Evolutionary conservation across 2,797 vertebrate genomes (phyloP), one percentile per base, ranked within the genome.

Genomic region (Hemibagrus guttatus): DNA sequence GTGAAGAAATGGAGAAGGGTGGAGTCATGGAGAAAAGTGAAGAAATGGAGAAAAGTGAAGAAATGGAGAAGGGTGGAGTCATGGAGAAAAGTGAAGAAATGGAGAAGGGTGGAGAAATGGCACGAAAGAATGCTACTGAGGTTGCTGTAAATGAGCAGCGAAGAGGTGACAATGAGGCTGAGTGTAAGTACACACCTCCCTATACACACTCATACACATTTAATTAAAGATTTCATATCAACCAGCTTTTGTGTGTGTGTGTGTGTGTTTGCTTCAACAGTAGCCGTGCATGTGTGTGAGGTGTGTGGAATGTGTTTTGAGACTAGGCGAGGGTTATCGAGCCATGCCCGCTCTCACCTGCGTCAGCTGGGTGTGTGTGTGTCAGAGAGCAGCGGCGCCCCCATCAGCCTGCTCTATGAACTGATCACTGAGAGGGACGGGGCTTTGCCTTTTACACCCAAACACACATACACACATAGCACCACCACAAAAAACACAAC

Each of bases 301-400:
- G 91, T 94, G 69, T 95, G 94, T 49, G 94, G 95, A 21, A 90
- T 90, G 0, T 93, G 88, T 90, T 95, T 96, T 59, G 95, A 95
- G 88, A 92, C 95, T 0, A 91, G 93, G 0, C 91, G 92, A 49
- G 95, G 95, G 19, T 94, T 96, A 31, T 95, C 95, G 81, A 95
- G 94, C 90, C 94, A 95, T 0, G 95, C 95, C n/a, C 93, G 95
- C 7, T 93, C 92, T 83, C 95, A 96, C 87, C 93, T 95, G 6
- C 91, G 94, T 16, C 93, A 95, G 89, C 92, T 95, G 0, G 95
- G 94, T 8, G 94, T 95, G 80, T 88, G 92, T 0, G 4, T 93
- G 86, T 95, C 95, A 1, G 94, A 95, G 52, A 94, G 89, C 84
- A 95, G 95, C 0, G 93, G 94, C 0, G 93, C 94, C 75, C 94